Conservation (phyloP, 2,888 invertebrate species). For the Nyleta sp. region DNA sequence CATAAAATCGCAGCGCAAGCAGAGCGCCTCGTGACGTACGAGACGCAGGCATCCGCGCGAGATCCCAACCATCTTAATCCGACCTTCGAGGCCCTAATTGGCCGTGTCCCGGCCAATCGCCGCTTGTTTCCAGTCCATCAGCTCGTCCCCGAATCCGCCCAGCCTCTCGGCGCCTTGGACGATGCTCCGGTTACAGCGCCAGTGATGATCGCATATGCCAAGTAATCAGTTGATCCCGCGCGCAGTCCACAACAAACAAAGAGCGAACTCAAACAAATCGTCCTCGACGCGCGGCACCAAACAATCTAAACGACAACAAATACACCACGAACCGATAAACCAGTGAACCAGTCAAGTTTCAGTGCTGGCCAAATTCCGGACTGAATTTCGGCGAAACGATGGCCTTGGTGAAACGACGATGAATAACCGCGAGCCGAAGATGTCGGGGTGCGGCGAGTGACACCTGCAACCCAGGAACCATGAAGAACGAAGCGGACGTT, state of each 20-base stretch:
- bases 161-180: conserved; percentile 13
- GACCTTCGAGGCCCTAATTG: conserved; percentile 38
- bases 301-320: background rate
- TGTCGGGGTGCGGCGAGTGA: background rate
- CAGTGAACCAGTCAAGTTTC: too few relatives aligned
- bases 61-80: conserved; percentile 25
- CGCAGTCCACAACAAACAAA: conserved; percentile 45
- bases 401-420: too few relatives aligned
- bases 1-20: conserved; percentile 22
- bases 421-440: too few relatives aligned
- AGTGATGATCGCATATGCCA: conserved; percentile 45
- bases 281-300: background rate
- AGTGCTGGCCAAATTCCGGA: too few relatives aligned
- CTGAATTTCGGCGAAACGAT: too few relatives aligned
- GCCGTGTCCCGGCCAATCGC: conserved; percentile 33
- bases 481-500: conserved; percentile 78
- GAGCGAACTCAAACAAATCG: conserved; percentile 28
- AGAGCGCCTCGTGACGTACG: conserved; percentile 29
- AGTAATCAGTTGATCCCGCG: conserved; percentile 43
- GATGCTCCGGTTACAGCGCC: conserved; percentile 40
- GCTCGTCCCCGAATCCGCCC: conserved; percentile 38
- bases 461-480: conserved; percentile 43
- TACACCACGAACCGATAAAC: background rate
- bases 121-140: conserved; percentile 7
- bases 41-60: conserved; percentile 27